These are phyloP conservation scores for Doryteuthis pealeii DNA, from an alignment of 1,140 invertebrate genomes.

Conservation along the genomic window DNA sequence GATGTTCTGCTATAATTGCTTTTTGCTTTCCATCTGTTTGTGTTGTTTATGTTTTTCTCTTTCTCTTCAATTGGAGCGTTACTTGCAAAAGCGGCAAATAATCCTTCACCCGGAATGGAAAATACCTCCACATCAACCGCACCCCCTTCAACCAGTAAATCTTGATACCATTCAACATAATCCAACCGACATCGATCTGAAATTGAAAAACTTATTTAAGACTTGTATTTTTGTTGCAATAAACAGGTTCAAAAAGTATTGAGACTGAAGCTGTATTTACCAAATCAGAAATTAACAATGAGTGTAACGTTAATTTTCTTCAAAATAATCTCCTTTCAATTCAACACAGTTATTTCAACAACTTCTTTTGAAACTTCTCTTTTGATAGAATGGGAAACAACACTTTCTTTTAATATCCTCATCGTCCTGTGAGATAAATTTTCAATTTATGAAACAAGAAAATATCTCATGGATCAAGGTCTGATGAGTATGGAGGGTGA, in stretches of 20 bases:
- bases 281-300: no score
- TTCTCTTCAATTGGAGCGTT: not conserved
- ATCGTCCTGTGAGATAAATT: no score
- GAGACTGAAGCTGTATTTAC: no score
- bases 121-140: constrained; percentile 55
- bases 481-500: no score
- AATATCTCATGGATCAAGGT: no score
- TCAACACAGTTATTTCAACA: no score
- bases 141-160: constrained; percentile 41
- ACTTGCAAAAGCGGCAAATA: constrained; percentile 52
- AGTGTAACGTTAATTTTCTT: no score
- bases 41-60: not conserved
- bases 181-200: constrained; percentile 38
- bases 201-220: not conserved
- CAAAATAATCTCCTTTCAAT: not conserved
- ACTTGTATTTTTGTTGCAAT: not conserved
- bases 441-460: no score
- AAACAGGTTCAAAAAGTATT: no score
- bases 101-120: constrained; percentile 47
- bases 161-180: constrained; percentile 51
- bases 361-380: no score
- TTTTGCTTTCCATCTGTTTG: constrained; percentile 12
- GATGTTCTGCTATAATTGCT: constrained; percentile 30
- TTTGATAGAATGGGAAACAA: no score
- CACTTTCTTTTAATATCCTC: no score